Evolutionary conservation across 2,797 vertebrate species (phyloP).

Genomic region (Sebastes oblongus): DNA sequence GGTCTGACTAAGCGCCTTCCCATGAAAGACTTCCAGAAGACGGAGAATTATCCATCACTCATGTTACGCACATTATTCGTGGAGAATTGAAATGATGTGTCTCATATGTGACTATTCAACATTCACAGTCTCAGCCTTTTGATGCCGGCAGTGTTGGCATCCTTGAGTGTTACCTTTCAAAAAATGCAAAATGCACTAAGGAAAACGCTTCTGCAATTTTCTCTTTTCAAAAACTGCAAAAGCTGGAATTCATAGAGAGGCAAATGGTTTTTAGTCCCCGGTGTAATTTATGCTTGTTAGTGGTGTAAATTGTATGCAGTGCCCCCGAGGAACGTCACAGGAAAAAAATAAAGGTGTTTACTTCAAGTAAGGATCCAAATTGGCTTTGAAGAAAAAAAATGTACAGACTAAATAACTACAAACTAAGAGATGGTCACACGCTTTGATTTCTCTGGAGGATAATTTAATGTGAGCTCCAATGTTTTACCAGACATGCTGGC

Average conservation of each 20-base stretch:
- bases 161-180: constrained; percentile 49
- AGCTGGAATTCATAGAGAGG: constrained; percentile 36
- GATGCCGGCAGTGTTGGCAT: constrained; percentile 24
- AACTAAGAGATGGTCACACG: background rate
- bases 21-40: constrained; percentile 29
- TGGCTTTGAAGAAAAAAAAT: constrained; percentile 30
- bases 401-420: constrained; percentile 9
- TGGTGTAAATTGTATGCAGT: constrained; percentile 64
- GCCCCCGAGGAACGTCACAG: constrained; percentile 43
- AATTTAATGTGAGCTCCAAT: background rate
- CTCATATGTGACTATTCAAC: constrained; percentile 44
- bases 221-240: constrained; percentile 47
- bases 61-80: constrained; percentile 43
- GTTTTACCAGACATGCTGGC: constrained; percentile 4
- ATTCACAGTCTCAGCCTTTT: constrained; percentile 39
- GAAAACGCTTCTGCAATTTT: constrained; percentile 38
- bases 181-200: constrained; percentile 45
- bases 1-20: constrained; percentile 7
- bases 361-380: constrained; percentile 58
- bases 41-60: constrained; percentile 38
- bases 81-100: constrained; percentile 43
- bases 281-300: constrained; percentile 75
- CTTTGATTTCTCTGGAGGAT: constrained; percentile 2
- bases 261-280: constrained; percentile 46
- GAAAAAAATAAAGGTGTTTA: constrained; percentile 67